These are phyloP conservation scores for Horisme vitalbata DNA, from an alignment of 2,888 invertebrate species.

Conservation along the genomic window DNA sequence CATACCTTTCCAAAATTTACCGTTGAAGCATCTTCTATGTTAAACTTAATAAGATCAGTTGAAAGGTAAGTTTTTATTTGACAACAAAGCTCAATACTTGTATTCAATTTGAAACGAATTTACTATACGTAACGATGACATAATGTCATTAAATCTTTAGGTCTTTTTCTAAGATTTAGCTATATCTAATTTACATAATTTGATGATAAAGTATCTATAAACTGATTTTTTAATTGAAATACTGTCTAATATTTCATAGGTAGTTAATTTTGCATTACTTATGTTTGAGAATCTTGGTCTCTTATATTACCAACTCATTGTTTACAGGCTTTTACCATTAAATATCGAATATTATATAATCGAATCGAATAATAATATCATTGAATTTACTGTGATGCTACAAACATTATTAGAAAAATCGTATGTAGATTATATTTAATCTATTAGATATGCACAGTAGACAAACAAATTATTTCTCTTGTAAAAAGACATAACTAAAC, in stretches of 20 bases:
- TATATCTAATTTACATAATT: too few relatives aligned
- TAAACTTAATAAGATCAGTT: too few relatives aligned
- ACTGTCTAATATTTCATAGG: constrained; percentile 2
- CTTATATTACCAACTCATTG: too few relatives aligned
- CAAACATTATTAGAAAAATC: constrained; percentile 42
- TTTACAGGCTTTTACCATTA: too few relatives aligned
- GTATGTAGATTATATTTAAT: constrained; percentile 10
- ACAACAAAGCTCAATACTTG: constrained; percentile 11
- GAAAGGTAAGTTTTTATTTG: too few relatives aligned
- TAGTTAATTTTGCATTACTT: too few relatives aligned
- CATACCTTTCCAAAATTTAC: too few relatives aligned
- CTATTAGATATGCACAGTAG: constrained; percentile 10
- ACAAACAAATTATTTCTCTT: constrained; percentile 5
- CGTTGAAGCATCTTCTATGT: too few relatives aligned
- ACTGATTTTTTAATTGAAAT: neutral
- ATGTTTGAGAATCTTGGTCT: too few relatives aligned
- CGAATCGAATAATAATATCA: too few relatives aligned
- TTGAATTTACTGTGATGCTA: constrained; percentile 80
- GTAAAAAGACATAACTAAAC: too few relatives aligned
- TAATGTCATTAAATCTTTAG: constrained; percentile 1
- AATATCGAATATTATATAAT: too few relatives aligned
- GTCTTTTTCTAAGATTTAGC: constrained; percentile 1
- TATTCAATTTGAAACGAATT: constrained; percentile 25
- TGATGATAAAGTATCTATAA: neutral
- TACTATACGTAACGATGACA: constrained; percentile 21